A percentile compares a stretch with the other conserved stretches of the same genome.
Conservation (phyloP, 2,888 invertebrate species). For the Caradrina kadenii region DNA sequence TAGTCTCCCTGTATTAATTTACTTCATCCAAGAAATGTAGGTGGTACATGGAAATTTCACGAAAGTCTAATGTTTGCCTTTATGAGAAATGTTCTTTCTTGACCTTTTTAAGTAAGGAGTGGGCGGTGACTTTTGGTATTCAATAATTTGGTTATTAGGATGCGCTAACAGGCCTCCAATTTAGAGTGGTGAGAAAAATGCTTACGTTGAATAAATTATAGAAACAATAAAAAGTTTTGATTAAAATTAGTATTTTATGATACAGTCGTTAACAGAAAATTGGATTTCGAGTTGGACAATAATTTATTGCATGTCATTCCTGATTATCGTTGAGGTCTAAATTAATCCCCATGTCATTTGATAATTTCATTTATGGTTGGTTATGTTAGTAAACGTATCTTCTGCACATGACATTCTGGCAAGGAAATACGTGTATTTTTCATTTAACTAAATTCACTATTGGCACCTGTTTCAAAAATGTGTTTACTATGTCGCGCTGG, state of each 20-base stretch:
- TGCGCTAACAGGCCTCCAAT: slow-evolving; percentile 35
- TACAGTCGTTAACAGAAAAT: slow-evolving; percentile 44
- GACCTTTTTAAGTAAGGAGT: slow-evolving; percentile 46
- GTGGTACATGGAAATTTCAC: slow-evolving; percentile 33
- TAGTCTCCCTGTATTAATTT: slow-evolving; percentile 9
- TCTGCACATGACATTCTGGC: slow-evolving; percentile 1
- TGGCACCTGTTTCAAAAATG: slow-evolving; percentile 27
- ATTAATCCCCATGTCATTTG: slow-evolving; percentile 24
- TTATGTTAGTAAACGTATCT: neutral
- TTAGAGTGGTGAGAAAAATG: slow-evolving; percentile 31
- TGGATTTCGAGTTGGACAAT: slow-evolving; percentile 33
- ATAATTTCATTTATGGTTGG: slow-evolving; percentile 22
- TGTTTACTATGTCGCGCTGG: slow-evolving; percentile 26
- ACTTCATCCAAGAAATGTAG: slow-evolving; percentile 26
- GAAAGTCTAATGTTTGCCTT: slow-evolving; percentile 34
- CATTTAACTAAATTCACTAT: slow-evolving; percentile 12
- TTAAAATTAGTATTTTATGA: slow-evolving; percentile 49
- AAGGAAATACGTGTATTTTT: slow-evolving; percentile 10
- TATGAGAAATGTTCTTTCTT: slow-evolving; percentile 31
- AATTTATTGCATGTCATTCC: slow-evolving; percentile 44
- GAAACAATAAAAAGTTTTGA: slow-evolving; percentile 53
- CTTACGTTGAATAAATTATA: slow-evolving; percentile 49
- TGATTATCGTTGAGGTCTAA: slow-evolving; percentile 46
- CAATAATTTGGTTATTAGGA: slow-evolving; percentile 49
- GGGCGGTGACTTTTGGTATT: slow-evolving; percentile 52